A percentile compares a stretch with the other conserved stretches of the same genome.
phyloP scores from a whole-genome alignment of 2,888 invertebrate species.

The Hypselothyrea guttata region DNA sequence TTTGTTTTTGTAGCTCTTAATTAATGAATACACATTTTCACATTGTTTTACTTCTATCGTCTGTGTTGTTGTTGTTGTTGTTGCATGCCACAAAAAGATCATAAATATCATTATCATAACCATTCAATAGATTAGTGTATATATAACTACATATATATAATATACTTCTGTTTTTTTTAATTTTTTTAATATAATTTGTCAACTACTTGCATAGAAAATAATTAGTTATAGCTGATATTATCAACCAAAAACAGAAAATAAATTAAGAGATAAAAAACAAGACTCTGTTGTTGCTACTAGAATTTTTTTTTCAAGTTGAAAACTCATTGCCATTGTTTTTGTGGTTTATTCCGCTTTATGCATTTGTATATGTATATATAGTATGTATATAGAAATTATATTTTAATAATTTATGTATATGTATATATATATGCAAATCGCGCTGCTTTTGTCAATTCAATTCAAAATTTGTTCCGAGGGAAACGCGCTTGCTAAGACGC shows the following conservation, averaged over 20 bases:
- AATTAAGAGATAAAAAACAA: conserved; percentile 12
- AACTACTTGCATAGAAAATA: conserved; percentile 67
- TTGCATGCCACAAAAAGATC: conserved; percentile 38
- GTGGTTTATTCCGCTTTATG: too few species aligned
- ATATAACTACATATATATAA: conserved; percentile 26
- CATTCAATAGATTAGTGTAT: conserved; percentile 43
- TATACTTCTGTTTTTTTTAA: conserved; percentile 18
- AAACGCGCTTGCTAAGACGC: conserved; percentile 22
- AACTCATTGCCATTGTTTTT: too few species aligned
- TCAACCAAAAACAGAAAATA: conserved; percentile 27
- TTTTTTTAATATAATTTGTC: conserved; percentile 46
- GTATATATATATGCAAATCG: conserved; percentile 50
- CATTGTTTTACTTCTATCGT: conserved; percentile 19
- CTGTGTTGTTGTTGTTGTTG: conserved; percentile 15
- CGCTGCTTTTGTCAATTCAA: conserved; percentile 54
- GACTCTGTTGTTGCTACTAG: too few species aligned
- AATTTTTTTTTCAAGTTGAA: too few species aligned
- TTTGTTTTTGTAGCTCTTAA: conserved; percentile 26
- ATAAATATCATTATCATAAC: conserved; percentile 23
- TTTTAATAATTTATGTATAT: conserved; percentile 13
- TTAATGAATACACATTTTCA: conserved; percentile 53
- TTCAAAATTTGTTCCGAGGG: conserved; percentile 25
- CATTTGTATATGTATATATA: conserved; percentile 20
- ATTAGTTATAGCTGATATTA: conserved; percentile 51
- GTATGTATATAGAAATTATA: conserved; percentile 33